Conservation (phyloP, 2,888 invertebrate species). For the Rapana venosa region DNA sequence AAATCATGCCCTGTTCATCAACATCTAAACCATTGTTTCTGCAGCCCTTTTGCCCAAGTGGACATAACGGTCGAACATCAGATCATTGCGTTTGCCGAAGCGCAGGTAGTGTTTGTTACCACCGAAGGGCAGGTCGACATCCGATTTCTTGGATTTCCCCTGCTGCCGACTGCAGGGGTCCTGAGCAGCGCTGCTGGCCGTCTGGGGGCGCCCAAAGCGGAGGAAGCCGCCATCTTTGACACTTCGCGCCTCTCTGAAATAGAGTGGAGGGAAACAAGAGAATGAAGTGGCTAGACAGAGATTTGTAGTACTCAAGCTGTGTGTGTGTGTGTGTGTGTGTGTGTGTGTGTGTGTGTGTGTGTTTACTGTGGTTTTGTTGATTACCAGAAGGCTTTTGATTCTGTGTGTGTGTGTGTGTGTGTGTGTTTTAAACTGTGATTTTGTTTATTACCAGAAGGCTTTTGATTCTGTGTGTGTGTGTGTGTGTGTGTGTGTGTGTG, state of each 20-base stretch:
- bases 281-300: too few species aligned
- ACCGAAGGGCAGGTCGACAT: constrained; percentile 31
- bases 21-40: not conserved
- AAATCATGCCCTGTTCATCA: not conserved
- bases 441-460: too few species aligned
- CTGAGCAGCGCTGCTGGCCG: not conserved
- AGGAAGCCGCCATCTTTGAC: constrained; percentile 40
- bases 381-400: too few species aligned
- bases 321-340: too few species aligned
- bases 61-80: constrained; percentile 33
- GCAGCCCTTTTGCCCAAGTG: constrained; percentile 38
- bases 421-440: too few species aligned
- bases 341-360: too few species aligned
- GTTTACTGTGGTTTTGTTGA: too few species aligned
- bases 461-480: too few species aligned
- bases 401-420: too few species aligned
- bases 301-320: too few species aligned
- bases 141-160: not conserved
- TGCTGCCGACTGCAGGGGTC: not conserved
- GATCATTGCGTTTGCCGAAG: constrained; percentile 18
- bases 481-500: too few species aligned
- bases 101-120: not conserved
- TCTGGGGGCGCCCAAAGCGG: constrained; percentile 29
- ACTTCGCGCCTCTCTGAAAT: not conserved
- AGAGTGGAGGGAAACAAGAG: not conserved